Evolutionary conservation across 2,113 vertebrate species (phyloP).

Genomic region (Antennarius striatus): DNA sequence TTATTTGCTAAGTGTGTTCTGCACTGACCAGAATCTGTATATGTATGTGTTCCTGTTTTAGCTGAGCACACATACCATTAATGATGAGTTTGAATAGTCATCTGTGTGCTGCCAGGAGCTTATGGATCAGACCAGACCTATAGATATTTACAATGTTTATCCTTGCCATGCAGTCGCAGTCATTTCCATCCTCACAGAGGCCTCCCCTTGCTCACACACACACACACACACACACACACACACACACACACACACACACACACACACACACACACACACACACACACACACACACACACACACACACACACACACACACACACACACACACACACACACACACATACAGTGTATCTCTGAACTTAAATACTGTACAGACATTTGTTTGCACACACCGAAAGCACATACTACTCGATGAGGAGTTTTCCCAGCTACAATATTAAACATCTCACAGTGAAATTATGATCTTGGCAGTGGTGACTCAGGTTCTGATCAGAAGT

Average conservation of each 20-base stretch:
- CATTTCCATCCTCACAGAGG: too few relatives aligned
- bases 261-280: too few relatives aligned
- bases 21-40: not conserved
- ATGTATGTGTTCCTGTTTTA: constrained; percentile 51
- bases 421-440: not conserved
- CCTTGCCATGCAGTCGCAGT: not conserved
- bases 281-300: too few relatives aligned
- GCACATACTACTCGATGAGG: not conserved
- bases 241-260: too few relatives aligned
- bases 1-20: constrained; percentile 27
- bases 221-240: too few relatives aligned
- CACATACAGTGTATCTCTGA: constrained; percentile 11
- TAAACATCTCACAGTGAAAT: constrained; percentile 16
- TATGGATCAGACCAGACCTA: constrained; percentile 7
- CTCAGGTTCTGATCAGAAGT: constrained; percentile 28
- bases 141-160: constrained; percentile 29
- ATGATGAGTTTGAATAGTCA: constrained; percentile 40
- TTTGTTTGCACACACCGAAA: constrained; percentile 31
- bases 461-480: constrained; percentile 33
- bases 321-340: not conserved
- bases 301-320: too few relatives aligned
- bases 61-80: constrained; percentile 53
- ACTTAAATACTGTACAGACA: not conserved
- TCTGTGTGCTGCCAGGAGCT: constrained; percentile 22
- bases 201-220: too few relatives aligned